phyloP scores from a whole-genome alignment of 2,888 invertebrate genomes.

The Sminthurides aquaticus region DNA sequence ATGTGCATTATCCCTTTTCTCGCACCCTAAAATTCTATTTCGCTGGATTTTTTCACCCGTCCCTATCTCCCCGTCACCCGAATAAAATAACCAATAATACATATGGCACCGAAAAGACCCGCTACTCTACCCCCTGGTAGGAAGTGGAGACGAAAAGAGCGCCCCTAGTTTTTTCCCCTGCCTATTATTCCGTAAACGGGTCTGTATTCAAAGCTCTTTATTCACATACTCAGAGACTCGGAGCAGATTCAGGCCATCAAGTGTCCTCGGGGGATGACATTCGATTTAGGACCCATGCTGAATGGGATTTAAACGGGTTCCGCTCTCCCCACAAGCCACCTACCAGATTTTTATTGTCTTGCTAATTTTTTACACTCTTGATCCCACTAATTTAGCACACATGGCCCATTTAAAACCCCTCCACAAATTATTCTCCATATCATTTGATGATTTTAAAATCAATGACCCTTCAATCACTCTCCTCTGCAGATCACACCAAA shows the following conservation, averaged over 20 bases:
- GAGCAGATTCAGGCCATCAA: not conserved
- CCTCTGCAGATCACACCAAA: not conserved
- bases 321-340: not conserved
- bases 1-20: constrained; percentile 31
- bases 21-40: constrained; percentile 29
- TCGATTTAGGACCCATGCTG: not conserved
- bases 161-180: not conserved
- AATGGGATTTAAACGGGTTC: not conserved
- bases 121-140: not conserved
- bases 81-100: no score
- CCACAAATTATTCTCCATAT: not conserved
- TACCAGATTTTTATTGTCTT: constrained; percentile 1
- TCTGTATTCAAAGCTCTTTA: no score
- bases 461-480: constrained; percentile 4
- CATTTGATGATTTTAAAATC: not conserved
- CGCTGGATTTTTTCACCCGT: constrained; percentile 4
- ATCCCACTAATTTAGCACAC: constrained; percentile 37
- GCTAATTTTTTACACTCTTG: constrained; percentile 23
- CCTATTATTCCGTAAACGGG: not conserved
- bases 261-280: not conserved
- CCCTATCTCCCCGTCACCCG: not conserved
- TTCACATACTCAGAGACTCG: no score
- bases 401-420: constrained; percentile 25
- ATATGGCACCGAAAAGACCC: not conserved
- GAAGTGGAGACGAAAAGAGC: not conserved